phyloP scores from a whole-genome alignment of 2,113 vertebrate species.

The Hemichromis elongatus region DNA sequence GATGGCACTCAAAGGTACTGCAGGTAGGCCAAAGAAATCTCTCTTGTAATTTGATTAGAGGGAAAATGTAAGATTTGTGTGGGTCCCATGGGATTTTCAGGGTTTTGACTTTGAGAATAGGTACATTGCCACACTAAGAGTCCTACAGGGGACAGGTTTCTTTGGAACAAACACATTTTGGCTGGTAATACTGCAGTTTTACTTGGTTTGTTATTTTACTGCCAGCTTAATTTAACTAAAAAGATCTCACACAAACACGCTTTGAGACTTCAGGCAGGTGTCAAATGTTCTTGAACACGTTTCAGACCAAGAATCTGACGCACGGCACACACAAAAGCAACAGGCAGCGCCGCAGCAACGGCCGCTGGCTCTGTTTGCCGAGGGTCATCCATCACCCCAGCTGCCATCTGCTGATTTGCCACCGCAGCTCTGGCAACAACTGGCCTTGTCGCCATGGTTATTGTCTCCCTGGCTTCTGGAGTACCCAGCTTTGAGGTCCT shows the following conservation, averaged over 20 bases:
- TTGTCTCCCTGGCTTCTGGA: background rate
- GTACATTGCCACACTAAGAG: background rate
- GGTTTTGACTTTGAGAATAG: background rate
- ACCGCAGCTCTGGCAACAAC: slow-evolving; percentile 6
- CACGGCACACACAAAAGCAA: background rate
- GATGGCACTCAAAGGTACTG: background rate
- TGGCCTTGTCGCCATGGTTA: slow-evolving; percentile 50
- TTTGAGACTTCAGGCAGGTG: background rate
- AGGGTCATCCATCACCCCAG: background rate
- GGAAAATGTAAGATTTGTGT: background rate
- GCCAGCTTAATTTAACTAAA: background rate
- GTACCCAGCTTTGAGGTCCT: slow-evolving; percentile 12
- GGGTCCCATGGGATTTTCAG: background rate
- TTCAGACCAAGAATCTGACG: background rate
- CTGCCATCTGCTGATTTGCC: background rate
- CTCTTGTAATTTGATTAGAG: background rate
- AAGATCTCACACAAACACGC: background rate
- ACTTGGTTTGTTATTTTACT: background rate
- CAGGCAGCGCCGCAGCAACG: background rate
- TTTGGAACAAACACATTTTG: background rate
- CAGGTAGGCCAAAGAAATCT: background rate
- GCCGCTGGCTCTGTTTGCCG: background rate
- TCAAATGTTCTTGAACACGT: background rate
- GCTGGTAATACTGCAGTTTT: background rate
- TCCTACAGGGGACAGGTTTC: background rate